A percentile compares a stretch with the other conserved stretches of the same genome.
Evolutionary conservation across 1,140 invertebrate species (phyloP).

Genomic region (Drosophila bocki): DNA sequence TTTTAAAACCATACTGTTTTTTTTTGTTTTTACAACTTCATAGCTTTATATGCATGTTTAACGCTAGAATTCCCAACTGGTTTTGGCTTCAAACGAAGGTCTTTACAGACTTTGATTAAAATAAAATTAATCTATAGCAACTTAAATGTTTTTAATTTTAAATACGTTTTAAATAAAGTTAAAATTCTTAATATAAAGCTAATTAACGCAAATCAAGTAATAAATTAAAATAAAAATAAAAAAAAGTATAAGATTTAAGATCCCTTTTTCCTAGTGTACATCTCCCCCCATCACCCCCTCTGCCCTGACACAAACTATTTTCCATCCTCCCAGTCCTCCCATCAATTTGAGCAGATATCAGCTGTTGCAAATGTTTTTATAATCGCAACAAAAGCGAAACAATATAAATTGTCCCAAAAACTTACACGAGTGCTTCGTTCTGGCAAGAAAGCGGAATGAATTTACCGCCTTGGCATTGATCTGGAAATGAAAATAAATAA

Average conservation of each 20-base stretch:
- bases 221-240: not conserved
- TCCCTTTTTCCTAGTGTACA: not conserved
- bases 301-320: conserved; percentile 6
- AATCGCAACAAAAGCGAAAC: conserved; percentile 49
- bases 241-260: not conserved
- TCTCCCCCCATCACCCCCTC: not conserved
- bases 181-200: not conserved
- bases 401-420: conserved; percentile 44
- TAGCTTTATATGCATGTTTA: not conserved
- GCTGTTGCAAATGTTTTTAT: conserved; percentile 80
- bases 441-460: conserved; percentile 5
- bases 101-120: not conserved
- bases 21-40: too few relatives aligned
- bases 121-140: too few relatives aligned
- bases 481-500: conserved; percentile 11
- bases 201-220: not conserved
- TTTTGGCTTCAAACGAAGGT: too few relatives aligned
- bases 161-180: not conserved
- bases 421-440: conserved; percentile 4
- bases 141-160: not conserved
- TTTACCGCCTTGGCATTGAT: conserved; percentile 9
- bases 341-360: conserved; percentile 70
- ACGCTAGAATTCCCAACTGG: not conserved
- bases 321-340: conserved; percentile 11
- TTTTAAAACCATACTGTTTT: too few relatives aligned